Evolutionary conservation across 2,113 vertebrate genomes (phyloP), one percentile per base, ranked within the genome.

Genomic region (Alethe diademata): DNA sequence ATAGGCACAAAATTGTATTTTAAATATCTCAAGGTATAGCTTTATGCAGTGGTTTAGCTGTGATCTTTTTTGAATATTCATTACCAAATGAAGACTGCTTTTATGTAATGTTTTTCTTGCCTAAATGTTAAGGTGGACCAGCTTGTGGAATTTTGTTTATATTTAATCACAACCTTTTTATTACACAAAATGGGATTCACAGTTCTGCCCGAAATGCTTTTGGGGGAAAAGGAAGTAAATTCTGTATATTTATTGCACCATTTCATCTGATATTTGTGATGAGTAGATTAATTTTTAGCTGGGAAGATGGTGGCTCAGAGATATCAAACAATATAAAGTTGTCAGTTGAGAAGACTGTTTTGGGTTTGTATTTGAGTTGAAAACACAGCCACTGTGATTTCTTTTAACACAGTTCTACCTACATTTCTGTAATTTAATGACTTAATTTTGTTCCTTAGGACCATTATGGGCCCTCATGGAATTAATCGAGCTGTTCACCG

Each of bases 391-490:
- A 16, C 51, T 71, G 43, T 74, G 23, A 57, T 80, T 43, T 70
- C 0, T 35, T 2, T 50, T 71, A 71, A 14, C 28, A 18, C 5
- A 62, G 18, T 26, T 83, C 20, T 58, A 2, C 8, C 3, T 56
- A 6, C 4, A 1, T 57, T 45, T 88, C 54, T 82, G 9, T 70
- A 25, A 69, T 79, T 48, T 45, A 85, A 53, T 84, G 8, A 19
- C 16, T 85, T 81, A 71, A 5, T 62, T 92, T 81, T 74, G 88
- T 95, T 90, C 72, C 65, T 78, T 95, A 99, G 99, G 98, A 98
- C 97, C 22, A 98, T 98, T 90, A 99, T 99, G 98, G 98, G 98
- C 45, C 98, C 98, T 7, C 98, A 98, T 33, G 98, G 98, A 93
- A 98, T 98, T 95, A 98, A 97, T 90, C 98, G 98, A 87, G 96